phyloP scores from a whole-genome alignment of 2,888 invertebrate species.

The Rhodophaea formosa region DNA sequence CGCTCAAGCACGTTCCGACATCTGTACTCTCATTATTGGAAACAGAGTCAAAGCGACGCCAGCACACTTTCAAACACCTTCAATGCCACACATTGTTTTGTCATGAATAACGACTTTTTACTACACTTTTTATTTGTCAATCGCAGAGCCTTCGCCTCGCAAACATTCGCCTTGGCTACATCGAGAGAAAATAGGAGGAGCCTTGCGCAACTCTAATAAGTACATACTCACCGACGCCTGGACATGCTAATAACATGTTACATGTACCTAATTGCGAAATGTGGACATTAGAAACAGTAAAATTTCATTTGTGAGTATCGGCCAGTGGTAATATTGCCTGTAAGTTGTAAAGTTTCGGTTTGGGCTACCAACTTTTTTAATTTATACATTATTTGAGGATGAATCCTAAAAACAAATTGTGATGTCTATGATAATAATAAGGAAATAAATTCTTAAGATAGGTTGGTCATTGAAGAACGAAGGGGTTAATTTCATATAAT shows the following conservation, averaged over 20 bases:
- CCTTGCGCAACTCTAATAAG: constrained; percentile 3
- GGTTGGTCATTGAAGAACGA: too few species aligned
- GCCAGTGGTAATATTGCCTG: not conserved
- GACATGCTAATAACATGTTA: not conserved
- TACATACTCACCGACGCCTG: not conserved
- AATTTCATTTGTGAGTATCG: not conserved
- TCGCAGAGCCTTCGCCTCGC: constrained; percentile 16
- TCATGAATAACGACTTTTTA: not conserved
- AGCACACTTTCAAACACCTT: not conserved
- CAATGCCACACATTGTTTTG: not conserved
- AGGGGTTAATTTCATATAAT: too few species aligned
- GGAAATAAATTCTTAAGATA: too few species aligned
- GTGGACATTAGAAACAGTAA: not conserved
- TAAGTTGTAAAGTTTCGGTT: not conserved
- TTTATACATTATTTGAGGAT: too few species aligned
- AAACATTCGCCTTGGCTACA: constrained; percentile 15
- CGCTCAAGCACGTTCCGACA: not conserved
- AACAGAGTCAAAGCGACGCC: not conserved
- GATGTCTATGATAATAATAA: too few species aligned
- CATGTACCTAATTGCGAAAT: not conserved
- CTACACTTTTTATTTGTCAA: constrained; percentile 11
- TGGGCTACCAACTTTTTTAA: not conserved
- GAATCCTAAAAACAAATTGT: too few species aligned
- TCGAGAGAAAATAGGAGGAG: constrained; percentile 10
- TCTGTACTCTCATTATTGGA: not conserved